A percentile compares a stretch with the other conserved stretches of the same genome.
These are phyloP conservation scores for Phrynocephalus vlangalii DNA, from an alignment of 2,797 vertebrate genomes.

Conservation along the genomic window DNA sequence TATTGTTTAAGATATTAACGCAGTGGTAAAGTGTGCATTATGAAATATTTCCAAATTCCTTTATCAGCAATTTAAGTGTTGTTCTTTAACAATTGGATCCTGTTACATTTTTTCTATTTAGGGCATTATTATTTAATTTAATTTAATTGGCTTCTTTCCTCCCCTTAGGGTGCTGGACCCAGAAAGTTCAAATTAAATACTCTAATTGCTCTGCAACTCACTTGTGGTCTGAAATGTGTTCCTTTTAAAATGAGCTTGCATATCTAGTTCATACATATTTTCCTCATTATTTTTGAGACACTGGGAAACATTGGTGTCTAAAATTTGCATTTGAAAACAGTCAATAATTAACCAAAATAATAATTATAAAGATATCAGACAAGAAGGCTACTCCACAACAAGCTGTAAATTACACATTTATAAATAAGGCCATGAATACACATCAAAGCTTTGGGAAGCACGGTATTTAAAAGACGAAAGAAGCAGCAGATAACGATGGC, in stretches of 20 bases:
- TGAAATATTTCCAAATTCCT: slow-evolving; percentile 57
- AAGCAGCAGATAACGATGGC: neutral
- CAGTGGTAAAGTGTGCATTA: slow-evolving; percentile 64
- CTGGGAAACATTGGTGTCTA: slow-evolving; percentile 55
- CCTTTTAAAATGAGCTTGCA: slow-evolving; percentile 68
- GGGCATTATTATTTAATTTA: slow-evolving; percentile 79
- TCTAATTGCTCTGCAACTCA: slow-evolving; percentile 79
- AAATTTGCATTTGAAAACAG: slow-evolving; percentile 75
- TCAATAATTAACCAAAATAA: slow-evolving; percentile 71
- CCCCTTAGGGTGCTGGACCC: slow-evolving; percentile 72
- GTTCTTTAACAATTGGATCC: slow-evolving; percentile 74
- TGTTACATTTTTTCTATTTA: slow-evolving; percentile 73
- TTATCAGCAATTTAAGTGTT: slow-evolving; percentile 70
- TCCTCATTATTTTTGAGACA: slow-evolving; percentile 59
- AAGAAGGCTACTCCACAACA: slow-evolving; percentile 35
- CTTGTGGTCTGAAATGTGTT: slow-evolving; percentile 67
- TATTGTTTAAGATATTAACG: slow-evolving; percentile 49
- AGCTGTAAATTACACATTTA: slow-evolving; percentile 31
- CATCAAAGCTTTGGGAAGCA: slow-evolving; percentile 65
- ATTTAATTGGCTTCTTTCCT: slow-evolving; percentile 81
- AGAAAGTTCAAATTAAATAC: slow-evolving; percentile 79
- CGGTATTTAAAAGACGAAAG: slow-evolving; percentile 27
- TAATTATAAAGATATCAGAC: slow-evolving; percentile 61
- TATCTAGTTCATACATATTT: slow-evolving; percentile 71
- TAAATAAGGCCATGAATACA: slow-evolving; percentile 60